Base-by-base conservation (phyloP, 2,113 vertebrate genomes). In the Chinchilla lanigera region DNA sequence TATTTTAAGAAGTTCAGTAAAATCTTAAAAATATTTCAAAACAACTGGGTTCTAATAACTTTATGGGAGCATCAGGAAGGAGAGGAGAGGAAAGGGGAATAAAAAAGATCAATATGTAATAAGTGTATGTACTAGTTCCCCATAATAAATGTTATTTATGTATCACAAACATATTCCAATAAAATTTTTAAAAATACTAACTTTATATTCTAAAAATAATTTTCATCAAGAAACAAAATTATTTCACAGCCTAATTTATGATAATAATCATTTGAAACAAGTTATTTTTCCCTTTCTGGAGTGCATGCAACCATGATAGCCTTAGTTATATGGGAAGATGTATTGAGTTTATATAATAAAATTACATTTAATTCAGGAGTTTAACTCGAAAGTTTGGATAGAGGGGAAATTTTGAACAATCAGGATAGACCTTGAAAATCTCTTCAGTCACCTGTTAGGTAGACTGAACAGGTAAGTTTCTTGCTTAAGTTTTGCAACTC, bases 221-320 rank as follows among this genome's bases (percentile, higher is more conserved):
- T 95, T 87, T 80, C n/a, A 41, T 35, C 67, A 50, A 82, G 44
- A 88, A 87, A 82, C 86, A 12, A 52, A 94, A 81, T 63, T 65
- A 6, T 28, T 90, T 60, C 44, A 47, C 28, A 38, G 3, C 14
- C 30, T 87, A 47, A 73, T 85, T 60, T 82, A 60, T n/a, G 47
- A n/a, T 41, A 71, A 1, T 67, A 61, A 69, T 75, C 26, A 63
- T 52, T 92, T 77, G 73, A 89, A 67, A 6, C 6, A 89, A 52
- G 26, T 65, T 38, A 60, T 73, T 89, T 65, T 94, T 86, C 13
- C 73, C 28, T 47, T 26, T 60, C 30, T 86, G 38, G 7, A 88
- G 50, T 85, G 28, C 17, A 38, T n/a, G 13, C 24, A 69, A n/a
- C 3, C 20, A 44, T 54, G 13, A 8, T 52, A 82, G 6, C 20